These are phyloP conservation scores for Bombus cullumanus DNA, from an alignment of 1,140 invertebrate genomes.

Conservation along the genomic window DNA sequence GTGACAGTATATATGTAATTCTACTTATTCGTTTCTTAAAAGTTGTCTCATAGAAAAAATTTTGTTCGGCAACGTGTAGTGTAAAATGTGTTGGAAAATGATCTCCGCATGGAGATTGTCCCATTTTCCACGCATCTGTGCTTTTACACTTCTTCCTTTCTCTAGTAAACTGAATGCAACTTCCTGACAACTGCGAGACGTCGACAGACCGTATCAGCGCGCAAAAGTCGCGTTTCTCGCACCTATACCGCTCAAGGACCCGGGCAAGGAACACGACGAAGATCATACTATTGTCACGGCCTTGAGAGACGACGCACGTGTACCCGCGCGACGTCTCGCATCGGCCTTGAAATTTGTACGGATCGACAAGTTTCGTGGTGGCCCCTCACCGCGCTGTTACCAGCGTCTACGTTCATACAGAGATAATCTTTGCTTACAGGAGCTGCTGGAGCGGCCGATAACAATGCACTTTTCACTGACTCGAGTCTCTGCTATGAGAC, in stretches of 20 bases:
- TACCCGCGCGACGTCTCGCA: constrained; percentile 18
- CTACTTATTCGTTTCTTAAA: no score
- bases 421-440: constrained; percentile 32
- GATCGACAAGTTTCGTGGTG: constrained; percentile 45
- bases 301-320: constrained; percentile 53
- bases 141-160: not conserved
- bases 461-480: not conserved
- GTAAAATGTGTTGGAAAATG: no score
- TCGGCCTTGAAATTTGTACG: constrained; percentile 50
- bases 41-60: no score
- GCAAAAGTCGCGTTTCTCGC: constrained; percentile 1
- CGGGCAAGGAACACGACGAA: constrained; percentile 16
- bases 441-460: not conserved
- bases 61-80: no score
- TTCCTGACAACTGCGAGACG: not conserved
- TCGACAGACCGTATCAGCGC: not conserved
- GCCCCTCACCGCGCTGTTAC: not conserved
- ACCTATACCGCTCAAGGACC: constrained; percentile 46
- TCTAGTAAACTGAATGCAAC: not conserved
- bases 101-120: no score
- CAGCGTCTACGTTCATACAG: not conserved
- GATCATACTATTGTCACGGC: constrained; percentile 28
- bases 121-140: no score
- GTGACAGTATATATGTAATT: no score
- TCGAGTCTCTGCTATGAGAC: not conserved